Base-by-base conservation (phyloP, 2,113 vertebrate species). In the Hippoglossus stenolepis region DNA sequence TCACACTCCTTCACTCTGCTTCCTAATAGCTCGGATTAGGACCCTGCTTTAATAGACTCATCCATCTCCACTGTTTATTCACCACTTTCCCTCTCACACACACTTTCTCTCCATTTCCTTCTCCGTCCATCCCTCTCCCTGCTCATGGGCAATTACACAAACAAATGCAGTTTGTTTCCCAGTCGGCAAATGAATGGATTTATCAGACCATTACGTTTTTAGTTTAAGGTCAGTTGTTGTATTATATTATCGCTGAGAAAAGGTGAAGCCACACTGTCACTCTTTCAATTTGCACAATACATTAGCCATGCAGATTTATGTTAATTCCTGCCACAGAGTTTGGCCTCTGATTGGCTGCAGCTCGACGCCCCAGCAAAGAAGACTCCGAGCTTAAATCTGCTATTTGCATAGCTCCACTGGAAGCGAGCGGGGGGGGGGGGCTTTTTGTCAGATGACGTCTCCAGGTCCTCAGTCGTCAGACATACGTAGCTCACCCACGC, bases 61-160 rank as follows among this genome's bases (percentile, higher is more conserved):
- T 90, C 90, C 84, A 89, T 93, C 90, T 91, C 82, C 71, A 84
- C 86, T 89, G 85, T 92, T 93, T 91, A 90, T 90, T 84, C 89
- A 86, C 68, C 18, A 75, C 59, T 84, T 85, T 82, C 60, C 24
- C 69, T 64, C 65, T 49, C 57, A 38, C 49, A 8, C 13, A 7
- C 67, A 69, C 18, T 60, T 20, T 64, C 38, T 12, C 74, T 45
- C 67, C 60, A 40, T 65, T 60, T 64, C 75, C 28, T 60, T 73
- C 73, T 82, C 63, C 57, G 61, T 58, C 73, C 67, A 57, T 83
- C 87, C 84, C 78, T 68, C 78, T 68, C 63, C 77, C 35, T 53
- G 81, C 89, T 91, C 89, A 92, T 82, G 91, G 91, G 80, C 90
- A 93, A 93, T 92, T 93, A 93, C 87, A 89, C 88, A 89, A 89